Conservation (phyloP, 1,140 invertebrate genomes). For the Drosophila malerkotliana region DNA sequence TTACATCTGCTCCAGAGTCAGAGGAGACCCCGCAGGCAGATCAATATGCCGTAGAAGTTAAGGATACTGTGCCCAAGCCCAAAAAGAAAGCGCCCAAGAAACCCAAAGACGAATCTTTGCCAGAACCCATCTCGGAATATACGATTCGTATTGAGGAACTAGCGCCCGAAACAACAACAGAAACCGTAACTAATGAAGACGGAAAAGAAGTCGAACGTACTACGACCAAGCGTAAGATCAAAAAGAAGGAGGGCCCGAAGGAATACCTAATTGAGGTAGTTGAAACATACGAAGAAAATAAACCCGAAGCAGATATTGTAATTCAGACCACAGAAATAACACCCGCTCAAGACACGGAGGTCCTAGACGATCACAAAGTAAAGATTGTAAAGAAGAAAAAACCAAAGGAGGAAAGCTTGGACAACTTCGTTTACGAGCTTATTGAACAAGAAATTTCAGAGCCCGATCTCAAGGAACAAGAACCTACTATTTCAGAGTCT, state of each 20-base stretch:
- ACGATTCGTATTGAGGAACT: conserved; percentile 75
- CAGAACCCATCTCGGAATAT: conserved; percentile 26
- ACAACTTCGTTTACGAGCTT: conserved; percentile 60
- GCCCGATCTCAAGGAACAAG: conserved; percentile 55
- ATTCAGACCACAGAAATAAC: conserved; percentile 74
- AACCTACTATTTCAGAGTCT: conserved; percentile 41
- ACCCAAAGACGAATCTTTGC: conserved; percentile 2
- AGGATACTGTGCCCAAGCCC: conserved; percentile 33
- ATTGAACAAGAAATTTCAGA: conserved; percentile 74
- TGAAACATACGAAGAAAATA: conserved; percentile 79
- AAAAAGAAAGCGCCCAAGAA: conserved; percentile 67
- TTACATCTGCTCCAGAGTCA: conserved; percentile 37
- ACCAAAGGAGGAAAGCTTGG: conserved; percentile 60
- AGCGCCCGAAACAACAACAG: conserved; percentile 59
- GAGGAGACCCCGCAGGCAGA: conserved; percentile 10
- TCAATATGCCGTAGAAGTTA: conserved; percentile 39
- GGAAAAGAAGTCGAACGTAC: conserved; percentile 66
- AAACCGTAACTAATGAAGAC: conserved; percentile 80
- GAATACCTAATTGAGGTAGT: conserved; percentile 73
- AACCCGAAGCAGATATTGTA: conserved; percentile 65
- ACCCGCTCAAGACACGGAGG: conserved; percentile 58
- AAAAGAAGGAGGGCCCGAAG: conserved; percentile 61
- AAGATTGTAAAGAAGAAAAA: conserved; percentile 63
- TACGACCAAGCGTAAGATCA: conserved; percentile 67
- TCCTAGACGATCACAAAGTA: conserved; percentile 65